phyloP scores from a whole-genome alignment of 2,888 invertebrate genomes.

The Emmelina monodactyla region DNA sequence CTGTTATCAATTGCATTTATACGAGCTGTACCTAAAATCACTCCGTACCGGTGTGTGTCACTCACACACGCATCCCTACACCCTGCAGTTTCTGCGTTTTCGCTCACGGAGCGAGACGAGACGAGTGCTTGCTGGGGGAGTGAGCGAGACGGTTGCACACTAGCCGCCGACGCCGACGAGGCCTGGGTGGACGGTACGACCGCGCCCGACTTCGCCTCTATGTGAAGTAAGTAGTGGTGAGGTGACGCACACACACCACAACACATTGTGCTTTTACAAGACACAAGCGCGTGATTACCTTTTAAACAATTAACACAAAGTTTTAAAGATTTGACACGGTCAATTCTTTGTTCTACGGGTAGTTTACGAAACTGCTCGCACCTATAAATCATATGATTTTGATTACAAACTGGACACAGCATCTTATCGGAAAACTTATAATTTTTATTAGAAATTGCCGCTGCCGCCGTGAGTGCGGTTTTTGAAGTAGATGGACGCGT shows the following conservation, averaged over 20 bases:
- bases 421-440: neutral
- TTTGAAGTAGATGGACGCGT: neutral
- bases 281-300: neutral
- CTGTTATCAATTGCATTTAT: neutral
- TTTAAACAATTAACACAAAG: neutral
- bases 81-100: no score
- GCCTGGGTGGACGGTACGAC: neutral
- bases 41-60: neutral
- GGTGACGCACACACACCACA: conserved; percentile 1
- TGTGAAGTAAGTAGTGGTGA: conserved; percentile 5
- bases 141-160: neutral
- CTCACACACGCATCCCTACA: neutral
- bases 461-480: neutral
- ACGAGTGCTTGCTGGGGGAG: neutral
- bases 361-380: no score
- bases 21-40: conserved; percentile 2
- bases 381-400: neutral
- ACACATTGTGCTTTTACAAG: neutral
- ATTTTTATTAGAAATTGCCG: conserved; percentile 1
- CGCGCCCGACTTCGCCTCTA: neutral
- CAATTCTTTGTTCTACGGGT: no score
- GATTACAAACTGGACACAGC: neutral
- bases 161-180: no score
- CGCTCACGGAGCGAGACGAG: neutral
- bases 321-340: neutral